A percentile compares a stretch with the other conserved stretches of the same genome.
These are phyloP conservation scores for Frankliniella intonsa DNA, from an alignment of 2,888 invertebrate species.

Conservation along the genomic window DNA sequence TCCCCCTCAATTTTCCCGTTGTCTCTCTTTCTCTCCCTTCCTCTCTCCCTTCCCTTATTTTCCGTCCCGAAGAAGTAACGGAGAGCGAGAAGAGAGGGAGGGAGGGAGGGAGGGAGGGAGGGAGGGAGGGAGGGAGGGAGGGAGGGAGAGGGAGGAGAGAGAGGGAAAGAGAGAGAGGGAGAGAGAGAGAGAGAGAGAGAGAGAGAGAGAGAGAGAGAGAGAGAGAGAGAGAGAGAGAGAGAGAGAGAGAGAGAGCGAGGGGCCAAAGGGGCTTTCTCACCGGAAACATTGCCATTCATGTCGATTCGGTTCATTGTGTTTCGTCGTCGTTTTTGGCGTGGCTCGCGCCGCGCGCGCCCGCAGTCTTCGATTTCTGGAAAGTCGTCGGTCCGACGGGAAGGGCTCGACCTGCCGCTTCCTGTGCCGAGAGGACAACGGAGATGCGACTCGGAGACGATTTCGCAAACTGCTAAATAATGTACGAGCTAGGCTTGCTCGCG, in stretches of 20 bases:
- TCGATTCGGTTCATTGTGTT: background rate
- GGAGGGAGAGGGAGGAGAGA: too few species aligned
- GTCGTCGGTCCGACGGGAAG: background rate
- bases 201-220: too few species aligned
- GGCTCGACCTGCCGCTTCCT: background rate
- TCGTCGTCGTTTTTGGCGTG: background rate
- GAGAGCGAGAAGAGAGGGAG: too few species aligned
- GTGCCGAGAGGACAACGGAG: background rate
- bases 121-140: too few species aligned
- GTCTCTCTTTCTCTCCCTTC: background rate
- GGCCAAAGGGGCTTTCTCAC: background rate
- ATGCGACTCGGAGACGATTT: background rate
- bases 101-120: too few species aligned
- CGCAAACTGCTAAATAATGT: too few species aligned
- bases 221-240: too few species aligned
- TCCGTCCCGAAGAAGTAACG: background rate
- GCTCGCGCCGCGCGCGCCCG: too few species aligned
- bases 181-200: too few species aligned
- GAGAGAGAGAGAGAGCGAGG: too few species aligned
- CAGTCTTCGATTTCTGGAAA: background rate
- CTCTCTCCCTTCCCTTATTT: background rate
- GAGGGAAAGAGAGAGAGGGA: background rate
- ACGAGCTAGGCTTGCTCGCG: too few species aligned
- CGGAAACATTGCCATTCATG: constrained; percentile 19
- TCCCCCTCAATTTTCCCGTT: background rate